A percentile compares a stretch with the other conserved stretches of the same genome.
phyloP scores from a whole-genome alignment of 2,113 vertebrate species.

The Clarias batrachus region DNA sequence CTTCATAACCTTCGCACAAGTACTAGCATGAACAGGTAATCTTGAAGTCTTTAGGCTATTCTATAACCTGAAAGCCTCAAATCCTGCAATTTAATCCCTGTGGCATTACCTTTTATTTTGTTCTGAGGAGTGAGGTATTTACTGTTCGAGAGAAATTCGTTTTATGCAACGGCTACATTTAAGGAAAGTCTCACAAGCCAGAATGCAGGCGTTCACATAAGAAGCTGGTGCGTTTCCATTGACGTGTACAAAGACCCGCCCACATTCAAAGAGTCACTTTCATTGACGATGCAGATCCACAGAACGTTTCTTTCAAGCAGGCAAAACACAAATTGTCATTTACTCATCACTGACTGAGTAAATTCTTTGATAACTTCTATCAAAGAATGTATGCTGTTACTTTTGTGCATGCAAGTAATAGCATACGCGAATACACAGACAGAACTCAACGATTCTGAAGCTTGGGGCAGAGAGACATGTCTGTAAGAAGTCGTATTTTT shows the following conservation, averaged over 20 bases:
- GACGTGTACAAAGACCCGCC: background rate
- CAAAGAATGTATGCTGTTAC: background rate
- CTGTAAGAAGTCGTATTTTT: background rate
- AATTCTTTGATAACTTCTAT: too few relatives aligned
- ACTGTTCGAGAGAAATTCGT: background rate
- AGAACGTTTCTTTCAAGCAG: background rate
- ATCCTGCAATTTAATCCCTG: background rate
- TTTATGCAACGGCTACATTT: background rate
- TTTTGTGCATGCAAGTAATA: background rate
- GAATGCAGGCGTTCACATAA: background rate
- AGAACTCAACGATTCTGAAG: background rate
- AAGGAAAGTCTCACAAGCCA: background rate
- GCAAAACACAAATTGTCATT: background rate
- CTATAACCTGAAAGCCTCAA: background rate
- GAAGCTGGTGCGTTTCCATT: background rate
- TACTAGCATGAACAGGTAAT: background rate
- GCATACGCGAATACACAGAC: background rate
- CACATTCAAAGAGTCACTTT: background rate
- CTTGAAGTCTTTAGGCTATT: background rate
- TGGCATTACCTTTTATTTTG: background rate
- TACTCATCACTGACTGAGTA: background rate
- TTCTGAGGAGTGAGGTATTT: background rate
- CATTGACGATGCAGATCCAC: background rate
- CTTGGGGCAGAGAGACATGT: background rate
- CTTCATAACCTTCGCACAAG: background rate